phyloP scores from a whole-genome alignment of 2,113 vertebrate species.

The Anarhynchus alexandrinus region DNA sequence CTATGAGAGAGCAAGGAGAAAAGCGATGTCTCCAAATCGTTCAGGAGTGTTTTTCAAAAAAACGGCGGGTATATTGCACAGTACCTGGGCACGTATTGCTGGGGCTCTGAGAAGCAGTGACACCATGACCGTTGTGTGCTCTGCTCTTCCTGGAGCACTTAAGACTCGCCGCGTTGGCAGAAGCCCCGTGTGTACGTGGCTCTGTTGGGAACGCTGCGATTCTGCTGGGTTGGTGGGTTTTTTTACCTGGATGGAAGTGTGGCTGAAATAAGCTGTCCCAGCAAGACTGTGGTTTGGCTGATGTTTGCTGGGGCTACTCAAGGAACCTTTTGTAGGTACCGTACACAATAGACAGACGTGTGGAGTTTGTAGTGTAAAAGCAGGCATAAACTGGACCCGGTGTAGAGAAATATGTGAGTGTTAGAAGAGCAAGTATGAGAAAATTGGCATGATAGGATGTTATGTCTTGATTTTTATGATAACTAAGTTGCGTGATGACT shows the following conservation, averaged over 20 bases:
- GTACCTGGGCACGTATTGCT: background rate
- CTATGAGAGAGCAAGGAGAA: background rate
- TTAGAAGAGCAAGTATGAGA: background rate
- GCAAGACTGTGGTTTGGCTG: background rate
- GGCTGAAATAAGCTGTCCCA: background rate
- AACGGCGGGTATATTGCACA: background rate
- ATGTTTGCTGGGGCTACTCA: background rate
- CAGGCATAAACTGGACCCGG: background rate
- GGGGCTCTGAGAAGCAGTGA: background rate
- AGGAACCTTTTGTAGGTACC: background rate
- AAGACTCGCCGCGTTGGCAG: background rate
- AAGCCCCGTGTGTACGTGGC: background rate
- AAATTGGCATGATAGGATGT: background rate
- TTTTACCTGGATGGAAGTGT: background rate
- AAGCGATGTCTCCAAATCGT: fast-evolving
- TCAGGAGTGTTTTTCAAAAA: background rate
- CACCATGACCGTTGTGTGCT: background rate
- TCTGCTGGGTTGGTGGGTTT: background rate
- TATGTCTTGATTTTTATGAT: background rate
- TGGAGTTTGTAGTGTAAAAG: background rate
- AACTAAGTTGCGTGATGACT: background rate
- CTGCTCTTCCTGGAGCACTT: background rate
- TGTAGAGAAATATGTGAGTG: background rate
- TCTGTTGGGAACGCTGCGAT: background rate
- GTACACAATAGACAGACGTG: background rate